These are phyloP conservation scores for Euura saliciscinereae DNA, from an alignment of 1,140 invertebrate species.

Conservation along the genomic window DNA sequence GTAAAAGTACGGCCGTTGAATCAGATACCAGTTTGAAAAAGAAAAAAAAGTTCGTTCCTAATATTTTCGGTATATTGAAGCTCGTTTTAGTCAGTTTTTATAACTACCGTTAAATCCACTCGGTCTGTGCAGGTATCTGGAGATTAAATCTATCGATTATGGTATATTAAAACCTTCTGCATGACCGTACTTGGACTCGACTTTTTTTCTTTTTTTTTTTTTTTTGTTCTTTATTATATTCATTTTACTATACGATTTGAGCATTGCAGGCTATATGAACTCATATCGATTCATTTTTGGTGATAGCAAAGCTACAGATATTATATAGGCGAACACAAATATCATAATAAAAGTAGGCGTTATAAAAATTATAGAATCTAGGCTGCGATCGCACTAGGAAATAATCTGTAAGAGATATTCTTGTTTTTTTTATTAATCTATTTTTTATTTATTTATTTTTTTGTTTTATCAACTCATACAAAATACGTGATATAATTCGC, in stretches of 20 bases:
- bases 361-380: constrained; percentile 3
- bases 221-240: too few species aligned
- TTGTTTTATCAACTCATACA: background rate
- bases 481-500: too few species aligned
- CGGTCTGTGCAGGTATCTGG: too few species aligned
- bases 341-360: background rate
- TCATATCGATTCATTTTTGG: background rate
- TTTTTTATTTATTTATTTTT: background rate
- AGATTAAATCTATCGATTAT: too few species aligned
- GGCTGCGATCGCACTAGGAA: background rate
- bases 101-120: too few species aligned
- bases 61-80: too few species aligned
- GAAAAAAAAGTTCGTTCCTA: too few species aligned
- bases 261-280: constrained; percentile 3
- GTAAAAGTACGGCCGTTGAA: background rate
- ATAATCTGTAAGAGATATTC: background rate
- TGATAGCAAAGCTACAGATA: background rate
- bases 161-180: too few species aligned
- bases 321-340: background rate
- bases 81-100: too few species aligned
- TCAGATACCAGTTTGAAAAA: too few species aligned
- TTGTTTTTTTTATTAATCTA: background rate
- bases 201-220: too few species aligned
- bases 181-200: background rate
- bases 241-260: background rate